Evolutionary conservation across 2,888 invertebrate species (phyloP).

Genomic region (Hyles lineata): DNA sequence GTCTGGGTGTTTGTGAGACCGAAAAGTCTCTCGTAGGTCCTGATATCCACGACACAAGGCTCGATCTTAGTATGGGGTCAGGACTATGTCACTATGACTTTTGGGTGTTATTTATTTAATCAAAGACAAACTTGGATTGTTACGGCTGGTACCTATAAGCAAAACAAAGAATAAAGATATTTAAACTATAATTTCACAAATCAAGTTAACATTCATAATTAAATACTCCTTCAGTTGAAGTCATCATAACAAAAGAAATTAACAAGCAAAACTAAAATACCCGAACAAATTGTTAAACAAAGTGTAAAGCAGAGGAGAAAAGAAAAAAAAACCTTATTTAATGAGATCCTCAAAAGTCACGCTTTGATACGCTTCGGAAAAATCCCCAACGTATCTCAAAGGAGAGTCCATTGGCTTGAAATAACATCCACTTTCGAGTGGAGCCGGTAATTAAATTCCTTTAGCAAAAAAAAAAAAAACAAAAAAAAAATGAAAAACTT

Average conservation of each 20-base stretch:
- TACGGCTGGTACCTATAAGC: no score
- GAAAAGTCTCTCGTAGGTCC: no score
- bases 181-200: neutral
- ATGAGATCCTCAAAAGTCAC: slow-evolving; percentile 2
- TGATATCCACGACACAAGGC: no score
- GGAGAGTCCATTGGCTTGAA: neutral
- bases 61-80: no score
- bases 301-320: neutral
- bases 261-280: slow-evolving; percentile 6
- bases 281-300: neutral
- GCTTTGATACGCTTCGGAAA: slow-evolving; percentile 9
- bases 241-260: neutral
- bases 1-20: no score
- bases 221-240: neutral
- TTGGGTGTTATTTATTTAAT: no score
- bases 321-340: neutral
- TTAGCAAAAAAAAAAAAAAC: slow-evolving; percentile 4
- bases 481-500: slow-evolving; percentile 37
- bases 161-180: neutral
- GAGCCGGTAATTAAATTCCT: slow-evolving; percentile 42
- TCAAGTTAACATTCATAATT: neutral
- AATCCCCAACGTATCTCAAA: slow-evolving; percentile 17
- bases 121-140: no score
- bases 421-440: slow-evolving; percentile 7
- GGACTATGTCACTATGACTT: no score